phyloP scores from a whole-genome alignment of 1,140 invertebrate genomes.

The Arctopsyche grandis region DNA sequence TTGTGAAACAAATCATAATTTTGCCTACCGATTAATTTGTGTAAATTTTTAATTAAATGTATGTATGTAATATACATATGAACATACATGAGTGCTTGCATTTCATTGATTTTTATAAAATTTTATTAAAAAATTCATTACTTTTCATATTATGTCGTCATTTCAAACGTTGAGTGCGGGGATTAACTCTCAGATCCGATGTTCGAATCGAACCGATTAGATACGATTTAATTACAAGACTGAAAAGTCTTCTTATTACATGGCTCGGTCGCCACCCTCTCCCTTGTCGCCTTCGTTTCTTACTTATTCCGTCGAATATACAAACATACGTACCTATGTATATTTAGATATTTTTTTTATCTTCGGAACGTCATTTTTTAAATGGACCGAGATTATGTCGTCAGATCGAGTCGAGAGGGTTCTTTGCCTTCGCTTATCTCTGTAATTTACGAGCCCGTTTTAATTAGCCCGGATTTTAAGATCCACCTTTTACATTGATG shows the following conservation, averaged over 20 bases:
- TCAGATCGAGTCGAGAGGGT: slow-evolving; percentile 40
- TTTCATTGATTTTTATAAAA: too few relatives aligned
- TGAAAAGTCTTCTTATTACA: slow-evolving; percentile 29
- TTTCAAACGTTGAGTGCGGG: background rate
- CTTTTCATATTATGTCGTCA: too few relatives aligned
- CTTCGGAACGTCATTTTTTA: slow-evolving; percentile 50
- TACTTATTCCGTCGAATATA: background rate
- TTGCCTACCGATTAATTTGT: too few relatives aligned
- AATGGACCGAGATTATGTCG: slow-evolving; percentile 53
- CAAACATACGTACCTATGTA: background rate
- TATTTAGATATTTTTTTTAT: slow-evolving; percentile 17
- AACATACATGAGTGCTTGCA: too few relatives aligned
- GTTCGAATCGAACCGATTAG: slow-evolving; percentile 17
- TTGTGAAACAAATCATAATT: too few relatives aligned
- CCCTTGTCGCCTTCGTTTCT: background rate
- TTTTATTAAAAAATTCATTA: too few relatives aligned
- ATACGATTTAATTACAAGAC: slow-evolving; percentile 29
- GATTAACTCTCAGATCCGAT: background rate
- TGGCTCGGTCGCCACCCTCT: background rate
- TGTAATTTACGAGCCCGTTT: slow-evolving; percentile 50
- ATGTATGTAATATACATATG: too few relatives aligned
- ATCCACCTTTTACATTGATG: slow-evolving; percentile 46
- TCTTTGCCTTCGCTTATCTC: slow-evolving; percentile 43
- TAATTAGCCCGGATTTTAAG: slow-evolving; percentile 53
- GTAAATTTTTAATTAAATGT: too few relatives aligned